These are phyloP conservation scores for Caiman crocodilus DNA, from an alignment of 2,797 vertebrate genomes.

Conservation along the genomic window DNA sequence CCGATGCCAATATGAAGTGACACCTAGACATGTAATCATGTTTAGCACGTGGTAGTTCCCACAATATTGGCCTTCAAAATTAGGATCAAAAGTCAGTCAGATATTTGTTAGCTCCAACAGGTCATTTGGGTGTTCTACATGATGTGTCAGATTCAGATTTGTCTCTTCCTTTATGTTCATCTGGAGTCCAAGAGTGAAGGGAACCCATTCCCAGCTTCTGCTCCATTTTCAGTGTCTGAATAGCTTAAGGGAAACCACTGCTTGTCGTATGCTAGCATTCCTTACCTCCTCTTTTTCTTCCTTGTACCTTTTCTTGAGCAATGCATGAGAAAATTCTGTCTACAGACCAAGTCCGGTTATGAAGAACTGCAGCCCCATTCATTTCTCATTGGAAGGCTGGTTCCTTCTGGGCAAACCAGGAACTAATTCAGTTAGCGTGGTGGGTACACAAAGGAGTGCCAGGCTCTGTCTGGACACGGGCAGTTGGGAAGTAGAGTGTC, in stretches of 20 bases:
- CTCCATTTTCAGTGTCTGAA: background rate
- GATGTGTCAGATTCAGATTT: background rate
- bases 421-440: background rate
- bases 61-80: background rate
- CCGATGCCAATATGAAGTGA: background rate
- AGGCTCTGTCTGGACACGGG: background rate
- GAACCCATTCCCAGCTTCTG: background rate
- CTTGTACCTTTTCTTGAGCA: background rate
- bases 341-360: background rate
- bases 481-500: accelerated
- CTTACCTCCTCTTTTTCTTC: background rate
- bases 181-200: background rate
- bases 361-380: background rate
- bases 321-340: background rate
- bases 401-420: background rate
- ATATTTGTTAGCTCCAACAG: background rate
- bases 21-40: background rate
- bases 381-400: background rate
- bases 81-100: background rate
- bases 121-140: background rate
- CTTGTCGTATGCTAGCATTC: background rate
- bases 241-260: background rate
- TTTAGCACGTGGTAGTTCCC: background rate
- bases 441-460: background rate
- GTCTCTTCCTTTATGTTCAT: background rate